phyloP scores from a whole-genome alignment of 2,113 vertebrate genomes.

The Vidua macroura region DNA sequence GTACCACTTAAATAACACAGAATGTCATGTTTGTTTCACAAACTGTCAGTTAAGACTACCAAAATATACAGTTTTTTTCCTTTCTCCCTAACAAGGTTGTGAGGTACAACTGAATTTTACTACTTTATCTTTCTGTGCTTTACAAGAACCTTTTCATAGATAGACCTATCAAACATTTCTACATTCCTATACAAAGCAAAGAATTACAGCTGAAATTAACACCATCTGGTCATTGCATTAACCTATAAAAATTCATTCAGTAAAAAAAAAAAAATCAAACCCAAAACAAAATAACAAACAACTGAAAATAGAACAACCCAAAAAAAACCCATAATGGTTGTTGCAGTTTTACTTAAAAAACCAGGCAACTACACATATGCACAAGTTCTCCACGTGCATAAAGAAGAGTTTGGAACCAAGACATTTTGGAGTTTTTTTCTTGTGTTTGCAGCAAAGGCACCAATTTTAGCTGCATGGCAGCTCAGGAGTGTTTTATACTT shows the following conservation, averaged over 20 bases:
- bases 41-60: slow-evolving; percentile 63
- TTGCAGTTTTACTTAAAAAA: slow-evolving; percentile 29
- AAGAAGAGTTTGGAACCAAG: slow-evolving; percentile 11
- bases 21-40: slow-evolving; percentile 66
- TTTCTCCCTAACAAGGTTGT: slow-evolving; percentile 28
- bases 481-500: slow-evolving; percentile 56
- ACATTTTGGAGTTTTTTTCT: background rate
- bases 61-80: slow-evolving; percentile 62
- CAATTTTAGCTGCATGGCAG: slow-evolving; percentile 45
- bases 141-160: slow-evolving; percentile 53
- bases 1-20: slow-evolving; percentile 64
- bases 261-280: background rate
- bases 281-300: background rate
- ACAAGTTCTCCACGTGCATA: slow-evolving; percentile 1
- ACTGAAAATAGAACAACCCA: background rate
- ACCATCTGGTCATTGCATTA: slow-evolving; percentile 56
- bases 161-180: slow-evolving; percentile 52
- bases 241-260: slow-evolving; percentile 59
- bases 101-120: slow-evolving; percentile 59
- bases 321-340: background rate
- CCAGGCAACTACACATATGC: slow-evolving; percentile 9
- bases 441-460: slow-evolving; percentile 51
- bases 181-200: slow-evolving; percentile 65
- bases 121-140: slow-evolving; percentile 54
- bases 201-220: slow-evolving; percentile 69